Conservation (phyloP, 2,797 vertebrate genomes). For the Acipenser oxyrinchus region DNA sequence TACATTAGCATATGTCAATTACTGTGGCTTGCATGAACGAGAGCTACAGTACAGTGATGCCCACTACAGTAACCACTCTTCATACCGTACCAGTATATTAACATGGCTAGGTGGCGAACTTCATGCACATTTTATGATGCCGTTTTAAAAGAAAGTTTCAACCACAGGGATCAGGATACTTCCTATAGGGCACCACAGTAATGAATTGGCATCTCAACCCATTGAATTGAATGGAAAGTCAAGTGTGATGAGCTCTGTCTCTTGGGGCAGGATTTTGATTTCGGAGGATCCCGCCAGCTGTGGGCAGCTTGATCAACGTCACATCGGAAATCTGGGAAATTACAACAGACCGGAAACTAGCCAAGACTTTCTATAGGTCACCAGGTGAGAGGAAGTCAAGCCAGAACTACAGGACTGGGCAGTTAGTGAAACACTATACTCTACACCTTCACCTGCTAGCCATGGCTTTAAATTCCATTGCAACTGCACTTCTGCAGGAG, state of each 20-base stretch:
- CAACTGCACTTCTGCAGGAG: not conserved
- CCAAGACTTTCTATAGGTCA: slow-evolving; percentile 71
- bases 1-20: too few relatives aligned
- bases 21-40: too few relatives aligned
- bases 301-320: slow-evolving; percentile 66
- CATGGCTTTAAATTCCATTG: slow-evolving; percentile 6
- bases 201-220: slow-evolving; percentile 11
- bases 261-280: slow-evolving; percentile 59
- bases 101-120: too few relatives aligned
- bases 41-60: too few relatives aligned
- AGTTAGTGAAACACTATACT: not conserved
- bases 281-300: slow-evolving; percentile 67
- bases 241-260: slow-evolving; percentile 1
- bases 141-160: too few relatives aligned
- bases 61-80: too few relatives aligned
- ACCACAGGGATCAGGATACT: not conserved
- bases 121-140: too few relatives aligned
- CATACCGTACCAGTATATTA: too few relatives aligned
- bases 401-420: not conserved
- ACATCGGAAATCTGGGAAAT: slow-evolving; percentile 66
- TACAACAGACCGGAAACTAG: slow-evolving; percentile 68
- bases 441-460: slow-evolving; percentile 15
- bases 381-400: slow-evolving; percentile 45
- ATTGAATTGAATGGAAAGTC: not conserved
- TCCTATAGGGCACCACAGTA: not conserved